Base-by-base conservation (phyloP, 2,113 vertebrate genomes). In the Lepidothrix coronata region DNA sequence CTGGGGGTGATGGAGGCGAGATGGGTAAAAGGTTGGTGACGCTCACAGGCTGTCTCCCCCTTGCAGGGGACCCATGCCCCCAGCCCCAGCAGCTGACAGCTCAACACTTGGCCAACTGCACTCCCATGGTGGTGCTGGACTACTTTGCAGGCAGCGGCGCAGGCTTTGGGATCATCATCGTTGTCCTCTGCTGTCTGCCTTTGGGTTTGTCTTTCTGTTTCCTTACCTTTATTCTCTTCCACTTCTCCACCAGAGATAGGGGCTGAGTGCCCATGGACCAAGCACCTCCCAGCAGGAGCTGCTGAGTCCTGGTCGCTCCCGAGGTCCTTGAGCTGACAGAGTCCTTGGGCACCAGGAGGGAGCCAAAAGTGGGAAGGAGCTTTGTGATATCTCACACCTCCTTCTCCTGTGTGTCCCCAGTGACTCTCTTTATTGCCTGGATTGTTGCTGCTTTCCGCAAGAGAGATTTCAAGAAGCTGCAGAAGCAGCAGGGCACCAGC, bases 71-170 rank as follows among this genome's bases (percentile, higher is more conserved):
- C 59, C 99, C 98, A 0, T 99, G 99, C 89, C 98, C 97, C 37
- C 99, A 99, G 91, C 98, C 98, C 30, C 59, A 51, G 84, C 99
- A 99, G 96, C 96, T 99, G 93, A 97, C 72, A 11, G 81, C 96
- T 10, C 74, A 98, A 7, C 92, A 88, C 41, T 96, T 99, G 95
- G 96, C 98, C 54, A 96, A 30, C 66, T 99, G 99, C 95, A 98
- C 95, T 0, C 97, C 98, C 16, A 91, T 98, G 33, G 98, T 91
- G 1, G 93, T 98, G 67, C 90, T 97, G 35, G 96, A 99, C 93
- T 99, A 99, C 96, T 99, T 99, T 12, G 83, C 98, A 93, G 99
- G 98, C 84, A 99, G 98, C 2, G 93, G 97, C 3, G 94, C 97
- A 33, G 98, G 98, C 35, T 99, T 99, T 24, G 98, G 98, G 14